These are phyloP conservation scores for Tetramorium simillimum DNA, from an alignment of 1,140 invertebrate species.

Conservation along the genomic window DNA sequence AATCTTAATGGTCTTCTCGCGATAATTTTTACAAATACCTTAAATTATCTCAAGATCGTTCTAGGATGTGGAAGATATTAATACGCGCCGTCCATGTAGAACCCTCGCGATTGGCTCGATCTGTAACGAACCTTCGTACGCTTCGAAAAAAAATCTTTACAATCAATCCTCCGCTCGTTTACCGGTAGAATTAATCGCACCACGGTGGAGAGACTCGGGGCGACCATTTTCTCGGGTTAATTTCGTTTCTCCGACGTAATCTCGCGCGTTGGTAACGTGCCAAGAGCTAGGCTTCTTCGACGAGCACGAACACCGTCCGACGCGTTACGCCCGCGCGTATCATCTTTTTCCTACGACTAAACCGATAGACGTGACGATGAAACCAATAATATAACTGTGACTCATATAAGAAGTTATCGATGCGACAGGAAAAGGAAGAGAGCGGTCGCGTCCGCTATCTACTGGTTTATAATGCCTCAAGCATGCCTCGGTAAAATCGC, in stretches of 20 bases:
- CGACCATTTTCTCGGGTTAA: constrained; percentile 63
- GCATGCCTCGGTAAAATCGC: not conserved
- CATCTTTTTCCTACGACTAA: constrained; percentile 26
- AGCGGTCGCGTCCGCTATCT: not conserved
- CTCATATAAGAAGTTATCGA: constrained; percentile 39
- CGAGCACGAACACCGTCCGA: constrained; percentile 52
- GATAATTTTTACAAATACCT: not conserved
- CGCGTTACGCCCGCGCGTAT: constrained; percentile 40
- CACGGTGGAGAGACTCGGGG: not conserved
- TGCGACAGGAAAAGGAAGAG: constrained; percentile 37
- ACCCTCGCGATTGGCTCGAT: not conserved
- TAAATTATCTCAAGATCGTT: not conserved
- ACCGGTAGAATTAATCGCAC: not conserved
- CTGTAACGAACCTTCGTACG: not conserved
- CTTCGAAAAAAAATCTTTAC: not conserved
- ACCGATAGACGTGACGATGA: constrained; percentile 45
- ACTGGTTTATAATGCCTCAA: not conserved
- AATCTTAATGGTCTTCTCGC: not conserved
- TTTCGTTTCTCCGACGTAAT: constrained; percentile 71
- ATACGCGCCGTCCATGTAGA: not conserved
- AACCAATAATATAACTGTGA: constrained; percentile 54
- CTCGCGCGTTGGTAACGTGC: constrained; percentile 56
- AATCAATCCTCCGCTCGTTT: not conserved
- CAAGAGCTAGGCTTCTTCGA: constrained; percentile 41
- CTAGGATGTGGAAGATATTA: not conserved